Conservation (phyloP, 2,113 vertebrate species). For the Pachyramphus minor region DNA sequence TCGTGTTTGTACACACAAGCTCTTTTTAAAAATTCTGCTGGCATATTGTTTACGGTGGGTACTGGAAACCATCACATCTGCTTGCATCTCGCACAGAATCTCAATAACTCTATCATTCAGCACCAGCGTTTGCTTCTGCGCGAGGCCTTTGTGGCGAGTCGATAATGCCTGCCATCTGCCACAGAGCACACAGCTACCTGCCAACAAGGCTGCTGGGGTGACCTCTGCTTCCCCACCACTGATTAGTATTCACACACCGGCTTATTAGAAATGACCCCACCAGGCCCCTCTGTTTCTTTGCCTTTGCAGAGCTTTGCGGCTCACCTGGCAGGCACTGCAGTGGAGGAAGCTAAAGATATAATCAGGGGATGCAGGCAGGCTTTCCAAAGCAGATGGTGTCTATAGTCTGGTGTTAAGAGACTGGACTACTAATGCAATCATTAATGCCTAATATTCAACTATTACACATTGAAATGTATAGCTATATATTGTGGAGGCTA, state of each 20-base stretch:
- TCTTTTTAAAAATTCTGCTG: slow-evolving; percentile 79
- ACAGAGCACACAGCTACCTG: slow-evolving; percentile 83
- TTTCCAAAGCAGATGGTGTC: slow-evolving; percentile 79
- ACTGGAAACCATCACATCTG: slow-evolving; percentile 81
- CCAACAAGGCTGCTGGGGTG: slow-evolving; percentile 77
- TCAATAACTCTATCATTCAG: slow-evolving; percentile 81
- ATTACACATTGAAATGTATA: slow-evolving; percentile 17
- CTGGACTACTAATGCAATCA: slow-evolving; percentile 71
- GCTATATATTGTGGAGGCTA: slow-evolving; percentile 9
- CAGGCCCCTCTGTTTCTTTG: slow-evolving; percentile 73
- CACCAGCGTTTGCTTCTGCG: slow-evolving; percentile 66
- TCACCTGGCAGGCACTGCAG: slow-evolving; percentile 81
- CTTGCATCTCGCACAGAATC: slow-evolving; percentile 78
- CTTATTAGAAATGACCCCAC: slow-evolving; percentile 81
- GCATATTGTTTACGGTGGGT: slow-evolving; percentile 79
- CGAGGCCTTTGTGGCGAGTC: slow-evolving; percentile 79
- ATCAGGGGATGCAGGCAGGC: slow-evolving; percentile 76
- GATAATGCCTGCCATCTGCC: slow-evolving; percentile 87
- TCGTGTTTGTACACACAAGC: slow-evolving; percentile 79
- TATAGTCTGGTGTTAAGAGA: slow-evolving; percentile 71
- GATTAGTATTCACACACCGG: slow-evolving; percentile 80
- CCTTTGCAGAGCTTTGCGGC: slow-evolving; percentile 73
- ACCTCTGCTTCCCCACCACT: slow-evolving; percentile 78
- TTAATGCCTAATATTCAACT: slow-evolving; percentile 64
- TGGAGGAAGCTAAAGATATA: slow-evolving; percentile 75